These are phyloP conservation scores for Macropis europaea DNA, from an alignment of 2,888 invertebrate species.

Conservation along the genomic window DNA sequence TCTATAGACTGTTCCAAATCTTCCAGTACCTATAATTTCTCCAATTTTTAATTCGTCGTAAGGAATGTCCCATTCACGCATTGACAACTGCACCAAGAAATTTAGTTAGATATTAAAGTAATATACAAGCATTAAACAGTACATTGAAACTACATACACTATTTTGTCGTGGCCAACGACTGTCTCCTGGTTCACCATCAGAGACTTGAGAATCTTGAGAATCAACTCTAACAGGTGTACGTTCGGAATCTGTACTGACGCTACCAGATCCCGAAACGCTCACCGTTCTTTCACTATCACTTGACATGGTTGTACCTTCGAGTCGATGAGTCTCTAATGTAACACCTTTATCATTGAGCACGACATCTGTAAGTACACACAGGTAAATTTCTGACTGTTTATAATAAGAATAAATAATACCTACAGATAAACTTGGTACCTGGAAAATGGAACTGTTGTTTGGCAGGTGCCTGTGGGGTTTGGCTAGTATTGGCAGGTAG, in stretches of 20 bases:
- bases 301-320: constrained; percentile 82
- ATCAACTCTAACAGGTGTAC: constrained; percentile 89
- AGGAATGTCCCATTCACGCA: constrained; percentile 99
- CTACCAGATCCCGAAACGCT: constrained; percentile 86
- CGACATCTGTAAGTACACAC: constrained; percentile 67
- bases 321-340: constrained; percentile 82
- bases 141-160: constrained; percentile 83
- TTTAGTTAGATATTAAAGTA: constrained; percentile 70
- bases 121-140: neutral
- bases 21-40: constrained; percentile 93
- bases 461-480: constrained; percentile 80
- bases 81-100: constrained; percentile 82
- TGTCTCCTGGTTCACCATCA: constrained; percentile 81
- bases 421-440: constrained; percentile 79
- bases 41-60: constrained; percentile 94
- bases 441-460: constrained; percentile 90
- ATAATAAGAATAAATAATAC: neutral
- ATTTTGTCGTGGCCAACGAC: constrained; percentile 90
- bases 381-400: neutral
- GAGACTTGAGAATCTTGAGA: constrained; percentile 91
- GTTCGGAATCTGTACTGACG: constrained; percentile 91
- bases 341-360: constrained; percentile 80
- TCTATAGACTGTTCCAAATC: constrained; percentile 96
- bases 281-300: constrained; percentile 86
- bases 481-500: constrained; percentile 81